Base-by-base conservation (phyloP, 2,113 vertebrate genomes). In the Lepisosteus oculatus region DNA sequence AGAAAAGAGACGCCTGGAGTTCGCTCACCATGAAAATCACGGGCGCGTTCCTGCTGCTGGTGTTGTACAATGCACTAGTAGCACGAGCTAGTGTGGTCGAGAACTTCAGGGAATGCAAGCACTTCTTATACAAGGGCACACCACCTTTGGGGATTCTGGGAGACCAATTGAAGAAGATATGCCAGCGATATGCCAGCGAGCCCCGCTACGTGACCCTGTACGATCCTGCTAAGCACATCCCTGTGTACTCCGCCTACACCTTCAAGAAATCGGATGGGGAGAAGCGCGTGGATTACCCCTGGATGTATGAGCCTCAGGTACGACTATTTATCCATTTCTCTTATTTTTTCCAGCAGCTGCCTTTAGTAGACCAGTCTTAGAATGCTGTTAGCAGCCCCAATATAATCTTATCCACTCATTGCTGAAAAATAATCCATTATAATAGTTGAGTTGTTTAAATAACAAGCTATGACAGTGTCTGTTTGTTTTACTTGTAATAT, bases 251-350 rank as follows among this genome's bases (percentile, higher is more conserved):
- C 7, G 68, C 68, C n/a, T 70, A 61, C 43, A 70, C 57, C 43
- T 70, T 70, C 56, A 70, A 70, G 43, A 41, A 9, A 6, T 70
- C 68, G 9, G 41, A 57, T 15, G 56, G 68, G 14, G 68, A 70
- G 56, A 70, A 45, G 42, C 12, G 43, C n/a, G 29, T 3, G 3
- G 29, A 43, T 43, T 61, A 45, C 7, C 68, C 56, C 42, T 70
- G 68, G 68, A 70, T 70, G 56, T 70, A 70, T 14, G 56, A 70
- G 56, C 56, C 68, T 15, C 68, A 61, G 68, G 68, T 70, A 61
- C 3, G 67, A 9, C 5, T 9, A 6, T 51, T 9, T 51, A 6
- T 5, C 9, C 5, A 51, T 51, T 5, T 9, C 9, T 5, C 47
- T 51, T 5, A 51, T 51, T 1, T 9, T 51, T 51, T 51, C 47